Conservation (phyloP, 2,888 invertebrate genomes). For the Metopia argyrocephala region DNA sequence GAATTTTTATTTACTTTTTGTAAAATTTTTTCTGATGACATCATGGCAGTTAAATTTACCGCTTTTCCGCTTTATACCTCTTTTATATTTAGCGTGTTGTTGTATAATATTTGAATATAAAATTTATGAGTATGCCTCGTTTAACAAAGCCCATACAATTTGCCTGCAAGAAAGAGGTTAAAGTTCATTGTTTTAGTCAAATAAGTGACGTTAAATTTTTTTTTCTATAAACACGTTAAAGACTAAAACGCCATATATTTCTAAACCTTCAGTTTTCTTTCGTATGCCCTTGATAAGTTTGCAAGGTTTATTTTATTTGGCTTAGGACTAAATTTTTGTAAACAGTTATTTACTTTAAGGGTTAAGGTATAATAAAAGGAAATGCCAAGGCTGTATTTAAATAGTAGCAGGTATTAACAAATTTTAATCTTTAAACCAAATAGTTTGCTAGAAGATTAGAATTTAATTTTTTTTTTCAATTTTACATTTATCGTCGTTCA, state of each 20-base stretch:
- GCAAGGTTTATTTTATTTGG: conserved; percentile 31
- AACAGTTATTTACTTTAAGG: background rate
- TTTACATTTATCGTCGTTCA: no score
- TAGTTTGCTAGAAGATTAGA: background rate
- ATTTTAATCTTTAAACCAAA: background rate
- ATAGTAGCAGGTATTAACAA: background rate
- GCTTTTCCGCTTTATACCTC: background rate
- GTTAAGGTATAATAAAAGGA: background rate
- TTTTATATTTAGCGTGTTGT: background rate
- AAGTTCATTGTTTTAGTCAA: conserved; percentile 44
- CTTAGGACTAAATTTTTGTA: background rate
- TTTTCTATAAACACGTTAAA: background rate
- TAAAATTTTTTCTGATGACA: conserved; percentile 38
- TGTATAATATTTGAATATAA: background rate
- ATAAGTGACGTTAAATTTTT: conserved; percentile 10
- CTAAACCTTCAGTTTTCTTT: background rate
- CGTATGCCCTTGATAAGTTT: conserved; percentile 19
- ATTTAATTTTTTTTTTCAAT: no score
- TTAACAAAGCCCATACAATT: background rate
- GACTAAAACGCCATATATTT: background rate
- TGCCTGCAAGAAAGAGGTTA: conserved; percentile 36
- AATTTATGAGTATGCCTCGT: background rate
- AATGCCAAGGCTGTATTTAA: background rate
- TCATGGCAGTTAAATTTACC: conserved; percentile 1
- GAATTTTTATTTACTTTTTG: background rate